Evolutionary conservation across 2,113 vertebrate species (phyloP).

Genomic region (Oryzias curvinotus): DNA sequence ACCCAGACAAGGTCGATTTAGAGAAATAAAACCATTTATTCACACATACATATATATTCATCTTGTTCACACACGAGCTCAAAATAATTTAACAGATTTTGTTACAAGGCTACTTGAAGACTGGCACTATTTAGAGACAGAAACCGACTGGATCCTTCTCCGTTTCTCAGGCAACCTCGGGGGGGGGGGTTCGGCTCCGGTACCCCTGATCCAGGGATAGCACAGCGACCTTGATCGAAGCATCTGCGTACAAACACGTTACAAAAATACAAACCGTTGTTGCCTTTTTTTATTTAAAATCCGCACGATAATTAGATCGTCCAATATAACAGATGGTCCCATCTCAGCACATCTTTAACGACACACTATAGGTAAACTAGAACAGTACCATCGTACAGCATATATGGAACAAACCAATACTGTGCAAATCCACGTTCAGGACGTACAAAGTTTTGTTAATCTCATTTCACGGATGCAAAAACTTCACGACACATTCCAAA

Average conservation of each 20-base stretch:
- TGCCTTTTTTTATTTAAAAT: constrained; percentile 22
- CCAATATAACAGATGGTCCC: constrained; percentile 56
- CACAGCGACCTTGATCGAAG: constrained; percentile 60
- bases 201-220: constrained; percentile 56
- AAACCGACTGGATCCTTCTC: constrained; percentile 72
- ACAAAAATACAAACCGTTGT: constrained; percentile 52
- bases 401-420: constrained; percentile 75
- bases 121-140: constrained; percentile 83
- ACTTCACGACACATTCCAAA: constrained; percentile 56
- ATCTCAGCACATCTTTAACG: constrained; percentile 67
- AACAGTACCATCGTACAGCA: constrained; percentile 65
- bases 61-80: constrained; percentile 73
- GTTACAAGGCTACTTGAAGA: constrained; percentile 77
- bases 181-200: constrained; percentile 42
- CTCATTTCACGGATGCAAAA: constrained; percentile 53
- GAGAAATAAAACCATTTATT: constrained; percentile 81
- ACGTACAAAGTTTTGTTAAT: constrained; percentile 71
- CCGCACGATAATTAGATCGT: constrained; percentile 75
- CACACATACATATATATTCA: constrained; percentile 55
- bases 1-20: constrained; percentile 50
- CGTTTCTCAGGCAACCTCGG: constrained; percentile 57
- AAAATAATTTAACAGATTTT: constrained; percentile 76
- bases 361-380: constrained; percentile 65
- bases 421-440: constrained; percentile 74
- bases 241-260: constrained; percentile 49